Base-by-base conservation (phyloP, 2,888 invertebrate genomes). In the Microctonus hyperodae region DNA sequence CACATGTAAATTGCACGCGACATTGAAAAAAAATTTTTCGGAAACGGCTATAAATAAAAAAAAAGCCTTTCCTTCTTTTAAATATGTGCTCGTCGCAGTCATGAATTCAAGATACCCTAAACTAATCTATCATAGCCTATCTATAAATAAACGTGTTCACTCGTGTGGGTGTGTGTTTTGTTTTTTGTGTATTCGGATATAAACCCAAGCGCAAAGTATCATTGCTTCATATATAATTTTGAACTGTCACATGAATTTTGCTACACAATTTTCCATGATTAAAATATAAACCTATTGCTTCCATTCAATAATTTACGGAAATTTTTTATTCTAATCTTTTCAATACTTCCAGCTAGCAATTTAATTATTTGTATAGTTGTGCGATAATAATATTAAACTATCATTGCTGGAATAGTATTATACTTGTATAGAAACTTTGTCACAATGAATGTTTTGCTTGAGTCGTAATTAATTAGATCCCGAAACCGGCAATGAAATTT, bases 101-200 rank as follows among this genome's bases (percentile, higher is more conserved):
- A 74, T 76, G 69, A 76, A 77, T 79, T 74, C 73, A 79, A 79
- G 75, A 76, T 77, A 80, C 70, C 75, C 76, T 81, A 80, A 77
- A 77, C 79, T 79, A 80, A 76, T 78, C 80, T 82, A 83, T 82
- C 83, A 82, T 83, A 83, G 82, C 83, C 82, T 83, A 83, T 76
- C 80, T 79, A 79, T 79, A 78, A 77, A 77, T 74, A 64, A 68
- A 68, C 70, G 67, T 59, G 64, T 70, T 62, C 51, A 23, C 50
- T 35, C 56, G 48, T 65, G 55, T 60, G 25, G 65, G 31, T 63
- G 40, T 64, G 55, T 62, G n/a, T 22, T 72, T 70, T 65, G 55
- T 67, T 66, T 40, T 64, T 11, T 23, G 33, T 62, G 51, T 64
- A 28, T 48, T 11, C 61, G 9, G 56, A 33, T 61, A 50, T 64